Percentiles rank a stretch among this genome's conserved stretches.
Evolutionary conservation across 2,797 vertebrate genomes (phyloP).

Genomic region (Propithecus perrieri): DNA sequence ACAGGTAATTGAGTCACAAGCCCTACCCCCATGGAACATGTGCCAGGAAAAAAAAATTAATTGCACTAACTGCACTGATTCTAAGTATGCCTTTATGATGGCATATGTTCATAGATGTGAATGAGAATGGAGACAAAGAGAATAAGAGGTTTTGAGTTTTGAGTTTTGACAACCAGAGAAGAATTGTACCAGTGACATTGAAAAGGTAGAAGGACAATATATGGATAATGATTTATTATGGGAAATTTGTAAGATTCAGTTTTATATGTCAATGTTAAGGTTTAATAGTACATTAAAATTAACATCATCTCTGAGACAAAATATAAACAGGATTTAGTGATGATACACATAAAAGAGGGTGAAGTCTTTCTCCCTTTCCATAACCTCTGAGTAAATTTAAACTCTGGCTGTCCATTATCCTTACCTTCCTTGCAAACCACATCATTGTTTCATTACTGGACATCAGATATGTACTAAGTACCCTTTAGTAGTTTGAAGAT

Average conservation of each 20-base stretch:
- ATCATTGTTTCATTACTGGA: neutral
- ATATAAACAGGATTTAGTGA: neutral
- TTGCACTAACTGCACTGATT: neutral
- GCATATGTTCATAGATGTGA: neutral
- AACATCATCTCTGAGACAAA: neutral
- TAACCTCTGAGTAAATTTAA: constrained; percentile 11
- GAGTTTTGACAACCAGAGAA: neutral
- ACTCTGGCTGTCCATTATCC: neutral
- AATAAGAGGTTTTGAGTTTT: neutral
- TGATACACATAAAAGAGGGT: neutral
- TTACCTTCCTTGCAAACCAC: neutral
- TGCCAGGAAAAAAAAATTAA: neutral
- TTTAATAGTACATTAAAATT: neutral
- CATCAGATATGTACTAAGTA: neutral
- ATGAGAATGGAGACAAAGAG: neutral
- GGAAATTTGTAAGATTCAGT: neutral
- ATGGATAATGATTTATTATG: neutral
- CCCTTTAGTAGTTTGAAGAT: neutral
- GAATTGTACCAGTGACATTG: neutral
- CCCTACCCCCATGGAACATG: neutral
- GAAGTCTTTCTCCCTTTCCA: neutral
- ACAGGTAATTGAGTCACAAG: neutral
- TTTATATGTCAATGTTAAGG: neutral
- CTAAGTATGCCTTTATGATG: neutral
- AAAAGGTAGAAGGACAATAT: rapidly evolving